A percentile compares a stretch with the other conserved stretches of the same genome.
These are phyloP conservation scores for Scophthalmus maximus DNA, from an alignment of 2,113 vertebrate species.

Conservation along the genomic window DNA sequence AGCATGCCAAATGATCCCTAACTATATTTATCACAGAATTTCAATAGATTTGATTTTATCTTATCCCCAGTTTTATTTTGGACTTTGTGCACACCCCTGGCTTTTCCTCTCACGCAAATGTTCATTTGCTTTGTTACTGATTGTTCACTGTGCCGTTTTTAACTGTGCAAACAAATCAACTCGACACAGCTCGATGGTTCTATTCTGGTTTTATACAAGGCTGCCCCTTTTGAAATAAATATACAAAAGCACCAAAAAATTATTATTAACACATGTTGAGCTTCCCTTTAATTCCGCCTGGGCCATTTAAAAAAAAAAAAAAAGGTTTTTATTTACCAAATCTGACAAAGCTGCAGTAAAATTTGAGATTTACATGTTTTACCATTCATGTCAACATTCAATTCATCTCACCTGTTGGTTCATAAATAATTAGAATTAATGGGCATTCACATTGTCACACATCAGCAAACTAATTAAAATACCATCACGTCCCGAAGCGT, in stretches of 20 bases:
- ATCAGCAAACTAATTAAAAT: constrained; percentile 65
- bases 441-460: constrained; percentile 21
- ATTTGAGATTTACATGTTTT: not conserved
- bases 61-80: too few species aligned
- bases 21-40: too few species aligned
- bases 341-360: not conserved
- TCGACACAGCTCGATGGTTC: too few species aligned
- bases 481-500: constrained; percentile 20
- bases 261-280: not conserved
- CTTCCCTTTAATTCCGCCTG: not conserved
- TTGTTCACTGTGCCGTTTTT: too few species aligned
- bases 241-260: not conserved
- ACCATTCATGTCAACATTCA: not conserved
- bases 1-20: too few species aligned
- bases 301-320: not conserved
- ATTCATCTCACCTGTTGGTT: not conserved
- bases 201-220: too few species aligned
- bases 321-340: not conserved
- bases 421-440: constrained; percentile 26
- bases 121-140: too few species aligned
- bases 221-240: too few species aligned
- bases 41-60: too few species aligned
- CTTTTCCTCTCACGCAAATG: too few species aligned
- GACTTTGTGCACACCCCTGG: too few species aligned
- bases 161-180: too few species aligned